Conservation (phyloP, 2,797 vertebrate genomes). For the Acipenser ruthenus region DNA sequence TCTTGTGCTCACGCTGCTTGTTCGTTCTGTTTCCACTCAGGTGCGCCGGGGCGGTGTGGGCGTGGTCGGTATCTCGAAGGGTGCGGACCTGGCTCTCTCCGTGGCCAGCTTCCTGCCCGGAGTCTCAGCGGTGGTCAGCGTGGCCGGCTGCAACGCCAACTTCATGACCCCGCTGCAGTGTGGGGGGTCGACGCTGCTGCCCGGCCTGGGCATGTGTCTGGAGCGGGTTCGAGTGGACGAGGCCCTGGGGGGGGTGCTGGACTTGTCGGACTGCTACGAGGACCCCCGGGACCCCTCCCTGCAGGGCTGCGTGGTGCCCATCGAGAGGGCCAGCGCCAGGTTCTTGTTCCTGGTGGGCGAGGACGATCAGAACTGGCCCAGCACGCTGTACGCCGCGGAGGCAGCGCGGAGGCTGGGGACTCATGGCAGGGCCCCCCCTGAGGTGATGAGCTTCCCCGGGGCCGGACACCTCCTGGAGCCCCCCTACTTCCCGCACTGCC, state of each 20-base stretch:
- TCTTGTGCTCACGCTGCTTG: too few species aligned
- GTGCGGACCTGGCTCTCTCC: constrained; percentile 45
- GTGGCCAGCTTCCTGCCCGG: constrained; percentile 44
- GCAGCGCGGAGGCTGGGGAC: constrained; percentile 45
- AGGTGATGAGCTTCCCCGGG: constrained; percentile 36
- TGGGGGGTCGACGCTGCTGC: constrained; percentile 31
- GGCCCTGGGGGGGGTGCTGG: constrained; percentile 18
- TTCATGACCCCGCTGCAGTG: constrained; percentile 33
- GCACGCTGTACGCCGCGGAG: constrained; percentile 34
- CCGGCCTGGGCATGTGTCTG: constrained; percentile 22
- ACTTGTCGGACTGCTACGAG: constrained; percentile 29
- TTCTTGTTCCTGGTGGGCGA: constrained; percentile 68
- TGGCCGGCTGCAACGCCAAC: constrained; percentile 48
- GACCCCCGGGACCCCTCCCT: constrained; percentile 44
- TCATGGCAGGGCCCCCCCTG: constrained; percentile 36
- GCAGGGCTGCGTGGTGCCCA: constrained; percentile 49
- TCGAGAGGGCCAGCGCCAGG: constrained; percentile 56
- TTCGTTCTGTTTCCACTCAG: constrained; percentile 20
- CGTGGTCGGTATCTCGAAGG: constrained; percentile 49
- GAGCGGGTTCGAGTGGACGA: constrained; percentile 27
- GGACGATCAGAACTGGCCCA: constrained; percentile 69
- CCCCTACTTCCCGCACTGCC: constrained; percentile 38
- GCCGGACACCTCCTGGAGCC: constrained; percentile 51
- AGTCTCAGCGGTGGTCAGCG: constrained; percentile 45
- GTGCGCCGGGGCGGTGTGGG: constrained; percentile 43